Percentiles rank a stretch among this genome's conserved stretches.
These are phyloP conservation scores for Lutjanus erythropterus DNA, from an alignment of 2,113 vertebrate genomes.

Conservation along the genomic window DNA sequence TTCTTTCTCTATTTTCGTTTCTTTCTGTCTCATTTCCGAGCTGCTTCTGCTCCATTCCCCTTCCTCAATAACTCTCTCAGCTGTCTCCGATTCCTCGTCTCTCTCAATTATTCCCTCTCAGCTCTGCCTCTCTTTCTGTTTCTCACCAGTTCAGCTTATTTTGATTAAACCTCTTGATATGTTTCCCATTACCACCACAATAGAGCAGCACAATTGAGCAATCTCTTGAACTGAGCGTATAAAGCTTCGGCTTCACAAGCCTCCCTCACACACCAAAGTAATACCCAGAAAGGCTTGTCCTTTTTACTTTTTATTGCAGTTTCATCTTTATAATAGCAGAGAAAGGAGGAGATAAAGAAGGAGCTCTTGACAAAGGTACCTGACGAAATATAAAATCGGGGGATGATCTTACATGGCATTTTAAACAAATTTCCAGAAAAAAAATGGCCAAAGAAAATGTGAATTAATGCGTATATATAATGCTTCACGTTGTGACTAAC, in stretches of 20 bases:
- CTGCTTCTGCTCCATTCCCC: slow-evolving; percentile 14
- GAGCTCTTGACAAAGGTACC: neutral
- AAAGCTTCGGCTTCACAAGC: slow-evolving; percentile 14
- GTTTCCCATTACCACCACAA: slow-evolving; percentile 68
- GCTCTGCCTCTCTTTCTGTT: slow-evolving; percentile 15
- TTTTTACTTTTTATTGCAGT: neutral
- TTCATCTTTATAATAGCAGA: neutral
- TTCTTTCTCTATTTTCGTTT: slow-evolving; percentile 12
- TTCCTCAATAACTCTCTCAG: neutral
- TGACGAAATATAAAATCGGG: neutral
- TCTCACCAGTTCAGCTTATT: slow-evolving; percentile 27
- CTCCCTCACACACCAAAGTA: neutral
- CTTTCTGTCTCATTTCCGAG: neutral
- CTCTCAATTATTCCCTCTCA: slow-evolving; percentile 29
- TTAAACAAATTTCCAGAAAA: neutral
- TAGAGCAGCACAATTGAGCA: slow-evolving; percentile 38
- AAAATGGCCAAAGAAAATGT: neutral
- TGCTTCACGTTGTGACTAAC: too few relatives aligned
- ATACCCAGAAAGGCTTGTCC: neutral
- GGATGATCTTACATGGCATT: neutral
- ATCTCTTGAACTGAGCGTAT: slow-evolving; percentile 36
- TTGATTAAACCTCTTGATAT: slow-evolving; percentile 70
- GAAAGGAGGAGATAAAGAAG: neutral
- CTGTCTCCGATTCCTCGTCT: slow-evolving; percentile 1
- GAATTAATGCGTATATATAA: neutral